Evolutionary conservation across 2,888 invertebrate species (phyloP), one percentile per base, ranked within the genome.

Genomic region (Cantharis rustica): DNA sequence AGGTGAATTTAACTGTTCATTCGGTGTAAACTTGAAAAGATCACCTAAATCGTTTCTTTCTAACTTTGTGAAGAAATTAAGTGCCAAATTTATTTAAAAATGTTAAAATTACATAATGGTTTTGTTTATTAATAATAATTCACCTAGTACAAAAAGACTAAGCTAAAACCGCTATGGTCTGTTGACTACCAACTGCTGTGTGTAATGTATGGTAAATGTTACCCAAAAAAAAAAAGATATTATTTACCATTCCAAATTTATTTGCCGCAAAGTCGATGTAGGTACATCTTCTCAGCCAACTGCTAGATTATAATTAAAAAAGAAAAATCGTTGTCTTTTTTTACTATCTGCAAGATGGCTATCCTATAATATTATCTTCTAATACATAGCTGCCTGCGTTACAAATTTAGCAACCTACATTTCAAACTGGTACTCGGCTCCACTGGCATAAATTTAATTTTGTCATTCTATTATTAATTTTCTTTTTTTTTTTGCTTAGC

Each of bases 361-460:
- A 17, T n/a, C n/a, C n/a, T 63, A 63, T 61, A 63, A 23, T 72
- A 11, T 72, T 68, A 23, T 16, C n/a, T 72, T 23, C 16, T 26
- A 23, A 61, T n/a, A n/a, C n/a, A n/a, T 69, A 69, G 68, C 71
- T 76, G 13, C 31, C 71, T 76, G 13, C 31, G 74, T 47, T 66
- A 77, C 72, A 77, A 72, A 69, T 77, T 77, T 72, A 72, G 72
- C 66, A 69, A 75, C 72, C 77, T 75, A 77, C 31, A 66, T 75
- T 77, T 72, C 66, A 68, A 75, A 72, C 74, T 77, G 77, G 77
- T 75, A 75, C 72, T 61, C 26, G 64, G 47, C 27, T 63, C 61
- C 47, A 69, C 62, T 68, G 73, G 27, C 69, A 73, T 68, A 74
- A 73, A 73, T 77, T 75, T 75, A 77, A 77, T 72, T 77, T 75